Percentiles rank a stretch among this genome's conserved stretches.
These are phyloP conservation scores for Morone saxatilis DNA, from an alignment of 2,113 vertebrate species.

Conservation along the genomic window DNA sequence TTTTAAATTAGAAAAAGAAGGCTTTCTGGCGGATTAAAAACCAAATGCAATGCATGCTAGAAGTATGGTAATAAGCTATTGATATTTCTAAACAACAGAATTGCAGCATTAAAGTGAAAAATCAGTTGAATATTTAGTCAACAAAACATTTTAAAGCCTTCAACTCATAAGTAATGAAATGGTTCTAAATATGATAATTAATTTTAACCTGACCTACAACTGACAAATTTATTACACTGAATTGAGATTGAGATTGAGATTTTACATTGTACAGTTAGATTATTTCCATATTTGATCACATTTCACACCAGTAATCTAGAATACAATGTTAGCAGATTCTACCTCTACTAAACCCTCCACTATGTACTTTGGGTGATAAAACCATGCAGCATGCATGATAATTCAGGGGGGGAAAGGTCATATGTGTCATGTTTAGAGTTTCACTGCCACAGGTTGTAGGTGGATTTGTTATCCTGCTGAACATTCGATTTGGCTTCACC, in stretches of 20 bases:
- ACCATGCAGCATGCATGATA: not conserved
- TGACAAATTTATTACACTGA: not conserved
- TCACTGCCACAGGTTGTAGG: slow-evolving; percentile 11
- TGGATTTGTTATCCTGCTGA: slow-evolving; percentile 30
- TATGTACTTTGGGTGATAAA: not conserved
- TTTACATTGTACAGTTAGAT: not conserved
- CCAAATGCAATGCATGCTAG: too few species aligned
- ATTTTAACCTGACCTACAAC: not conserved
- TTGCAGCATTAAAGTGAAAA: not conserved
- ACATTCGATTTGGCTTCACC: slow-evolving; percentile 33
- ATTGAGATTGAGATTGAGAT: not conserved
- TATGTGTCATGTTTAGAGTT: not conserved
- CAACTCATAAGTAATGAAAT: not conserved
- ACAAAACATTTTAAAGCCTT: not conserved
- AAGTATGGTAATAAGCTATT: not conserved
- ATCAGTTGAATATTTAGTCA: not conserved
- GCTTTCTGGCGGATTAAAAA: too few species aligned
- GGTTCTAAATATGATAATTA: not conserved
- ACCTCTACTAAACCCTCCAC: not conserved
- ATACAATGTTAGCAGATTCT: not conserved
- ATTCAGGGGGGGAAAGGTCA: not conserved
- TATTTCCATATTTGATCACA: not conserved
- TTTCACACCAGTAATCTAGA: not conserved
- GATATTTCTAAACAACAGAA: not conserved
- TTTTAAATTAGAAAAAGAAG: too few species aligned